phyloP scores from a whole-genome alignment of 92 coral and sea anemone genomes.

The Siderastrea radians region DNA sequence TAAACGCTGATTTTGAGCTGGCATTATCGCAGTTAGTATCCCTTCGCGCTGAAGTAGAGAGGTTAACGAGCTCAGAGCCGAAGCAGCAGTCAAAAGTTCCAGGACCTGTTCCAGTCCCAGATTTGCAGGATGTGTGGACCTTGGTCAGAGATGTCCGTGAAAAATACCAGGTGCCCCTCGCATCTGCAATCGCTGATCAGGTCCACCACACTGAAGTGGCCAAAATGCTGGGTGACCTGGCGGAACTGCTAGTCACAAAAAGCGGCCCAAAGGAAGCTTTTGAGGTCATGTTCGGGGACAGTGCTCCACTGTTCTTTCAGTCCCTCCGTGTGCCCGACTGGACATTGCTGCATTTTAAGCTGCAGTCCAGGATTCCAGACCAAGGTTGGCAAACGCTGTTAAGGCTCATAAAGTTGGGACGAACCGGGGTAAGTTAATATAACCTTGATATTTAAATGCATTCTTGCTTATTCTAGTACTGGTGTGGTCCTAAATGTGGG shows the following conservation, averaged over 20 bases:
- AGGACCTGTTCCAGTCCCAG: no score
- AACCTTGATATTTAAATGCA: no score
- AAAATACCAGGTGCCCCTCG: not conserved
- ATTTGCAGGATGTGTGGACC: not conserved
- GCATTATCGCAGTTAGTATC: no score
- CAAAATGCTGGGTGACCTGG: slow-evolving; percentile 18
- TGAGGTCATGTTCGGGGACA: slow-evolving; percentile 31
- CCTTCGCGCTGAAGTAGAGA: no score
- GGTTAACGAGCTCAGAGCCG: no score
- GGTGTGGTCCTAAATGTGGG: not conserved
- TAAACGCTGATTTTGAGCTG: no score
- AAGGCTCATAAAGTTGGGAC: not conserved
- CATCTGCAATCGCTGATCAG: not conserved
- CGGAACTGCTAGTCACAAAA: not conserved
- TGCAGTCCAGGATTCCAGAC: slow-evolving; percentile 21
- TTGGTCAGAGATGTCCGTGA: slow-evolving; percentile 21
- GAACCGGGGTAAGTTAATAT: no score
- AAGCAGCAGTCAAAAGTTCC: no score
- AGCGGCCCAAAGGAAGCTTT: slow-evolving; percentile 11
- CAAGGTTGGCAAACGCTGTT: slow-evolving; percentile 52
- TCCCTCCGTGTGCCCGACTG: slow-evolving; percentile 46
- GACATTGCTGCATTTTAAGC: slow-evolving; percentile 29
- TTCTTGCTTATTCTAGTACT: no score
- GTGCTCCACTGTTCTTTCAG: not conserved
- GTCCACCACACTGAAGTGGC: not conserved